Base-by-base conservation (phyloP, 2,888 invertebrate genomes). In the Yponomeuta evonymella region DNA sequence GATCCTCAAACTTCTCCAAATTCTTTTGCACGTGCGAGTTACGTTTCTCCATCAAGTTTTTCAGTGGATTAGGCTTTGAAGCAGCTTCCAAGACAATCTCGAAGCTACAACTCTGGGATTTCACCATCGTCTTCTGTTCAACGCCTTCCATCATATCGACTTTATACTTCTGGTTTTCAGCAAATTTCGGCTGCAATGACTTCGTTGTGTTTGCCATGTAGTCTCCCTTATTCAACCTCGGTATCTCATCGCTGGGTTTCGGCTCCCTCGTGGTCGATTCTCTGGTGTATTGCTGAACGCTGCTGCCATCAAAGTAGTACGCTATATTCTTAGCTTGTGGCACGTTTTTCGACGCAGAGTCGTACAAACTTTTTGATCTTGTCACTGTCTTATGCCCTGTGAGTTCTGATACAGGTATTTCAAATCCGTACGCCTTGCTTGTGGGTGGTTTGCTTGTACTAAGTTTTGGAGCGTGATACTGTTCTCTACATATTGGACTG, bases 1-100 rank as follows among this genome's bases (percentile, higher is more conserved):
- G 93, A 67, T 92, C 93, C 77, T 94, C 94, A 72, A 94, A 94
- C 77, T 94, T 94, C 70, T 94, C 94, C 48, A 94, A 79, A 82
- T 94, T 94, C 75, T 93, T 92, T 74, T 92, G 88, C 0, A 93
- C 93, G 70, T 93, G 93, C 0, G 93, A 93, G 72, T 87, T 89
- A 10, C 90, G 78, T 77, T 92, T 93, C 67, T 92, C 93, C 83
- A 88, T 88, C 3, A 92, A 75, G 79, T 89, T 90, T 74, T 89
- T 92, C 1, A 92, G 75, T 0, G 90, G 90, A 73, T 90, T 90
- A 0, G 92, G 92, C 75, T 92, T 93, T 0, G 90, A 89, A 1
- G 92, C 91, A 0, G 92, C 91, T 76, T 93, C 93, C 75, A 93
- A 76, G 0, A 93, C 89, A 0, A 93, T 93, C 80, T 93, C 93